Conservation (phyloP, 1,140 invertebrate genomes). For the Drosophila miranda region DNA sequence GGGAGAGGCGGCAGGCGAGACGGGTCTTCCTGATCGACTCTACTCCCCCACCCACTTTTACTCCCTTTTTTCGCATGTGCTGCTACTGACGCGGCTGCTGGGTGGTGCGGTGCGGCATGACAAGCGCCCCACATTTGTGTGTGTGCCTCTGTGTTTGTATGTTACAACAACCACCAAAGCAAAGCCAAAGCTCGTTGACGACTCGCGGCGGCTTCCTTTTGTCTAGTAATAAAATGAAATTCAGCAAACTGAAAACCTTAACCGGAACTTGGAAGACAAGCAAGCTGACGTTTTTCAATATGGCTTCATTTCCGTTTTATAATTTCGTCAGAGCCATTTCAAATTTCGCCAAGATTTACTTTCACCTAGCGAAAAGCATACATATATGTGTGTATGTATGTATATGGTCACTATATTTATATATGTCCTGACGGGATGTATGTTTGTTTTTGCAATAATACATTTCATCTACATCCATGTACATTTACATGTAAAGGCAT, state of each 20-base stretch:
- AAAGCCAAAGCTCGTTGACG: conserved; percentile 42
- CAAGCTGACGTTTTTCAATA: conserved; percentile 59
- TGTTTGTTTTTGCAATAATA: conserved; percentile 13
- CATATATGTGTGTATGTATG: background rate
- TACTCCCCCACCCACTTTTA: conserved; percentile 52
- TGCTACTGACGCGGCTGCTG: conserved; percentile 16
- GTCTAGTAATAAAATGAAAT: conserved; percentile 52
- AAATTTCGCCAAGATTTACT: conserved; percentile 1
- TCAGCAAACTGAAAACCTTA: conserved; percentile 45
- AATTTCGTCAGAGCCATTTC: conserved; percentile 29
- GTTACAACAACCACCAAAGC: conserved; percentile 71
- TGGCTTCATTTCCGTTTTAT: conserved; percentile 57
- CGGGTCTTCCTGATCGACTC: conserved; percentile 45
- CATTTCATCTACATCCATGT: conserved; percentile 8
- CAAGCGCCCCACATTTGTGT: conserved; percentile 58
- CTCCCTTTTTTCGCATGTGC: conserved; percentile 42
- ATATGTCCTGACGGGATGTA: background rate
- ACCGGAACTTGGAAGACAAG: conserved; percentile 50
- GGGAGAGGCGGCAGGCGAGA: background rate
- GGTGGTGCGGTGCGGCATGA: conserved; percentile 29
- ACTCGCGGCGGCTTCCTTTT: conserved; percentile 62
- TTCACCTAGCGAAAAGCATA: background rate
- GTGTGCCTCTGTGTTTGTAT: conserved; percentile 35
- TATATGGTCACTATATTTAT: too few species aligned
- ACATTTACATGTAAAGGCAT: conserved; percentile 15